Evolutionary conservation across 2,888 invertebrate genomes (phyloP).

Genomic region (Drosophila kambysellisi): DNA sequence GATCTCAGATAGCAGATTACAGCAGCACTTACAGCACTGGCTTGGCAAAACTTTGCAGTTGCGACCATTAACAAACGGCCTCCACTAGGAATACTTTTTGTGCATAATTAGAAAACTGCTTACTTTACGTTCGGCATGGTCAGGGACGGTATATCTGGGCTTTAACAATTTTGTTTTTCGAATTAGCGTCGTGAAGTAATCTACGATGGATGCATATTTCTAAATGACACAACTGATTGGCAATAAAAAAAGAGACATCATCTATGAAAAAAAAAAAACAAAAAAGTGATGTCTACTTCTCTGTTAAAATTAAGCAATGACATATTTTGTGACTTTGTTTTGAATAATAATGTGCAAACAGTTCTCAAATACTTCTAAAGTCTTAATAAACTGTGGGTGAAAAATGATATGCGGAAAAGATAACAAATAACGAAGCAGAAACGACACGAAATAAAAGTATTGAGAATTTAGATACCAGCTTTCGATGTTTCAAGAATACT

Average conservation of each 20-base stretch:
- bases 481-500: neutral
- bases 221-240: too few relatives aligned
- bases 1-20: neutral
- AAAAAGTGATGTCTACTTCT: too few relatives aligned
- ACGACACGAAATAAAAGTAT: conserved; percentile 19
- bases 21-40: neutral
- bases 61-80: neutral
- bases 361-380: neutral
- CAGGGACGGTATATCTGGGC: neutral
- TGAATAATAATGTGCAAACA: neutral
- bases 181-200: too few relatives aligned
- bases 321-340: neutral
- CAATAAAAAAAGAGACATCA: too few relatives aligned
- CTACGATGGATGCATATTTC: too few relatives aligned
- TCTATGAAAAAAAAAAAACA: too few relatives aligned
- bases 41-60: neutral
- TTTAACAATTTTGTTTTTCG: too few relatives aligned
- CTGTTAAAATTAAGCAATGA: neutral
- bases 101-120: neutral
- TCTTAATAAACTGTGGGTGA: neutral
- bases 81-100: neutral
- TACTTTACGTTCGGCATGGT: neutral
- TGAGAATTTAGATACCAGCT: neutral
- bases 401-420: conserved; percentile 5
- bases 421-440: neutral